phyloP scores from a whole-genome alignment of 2,797 vertebrate species.

The Crocodylus rhombifer region DNA sequence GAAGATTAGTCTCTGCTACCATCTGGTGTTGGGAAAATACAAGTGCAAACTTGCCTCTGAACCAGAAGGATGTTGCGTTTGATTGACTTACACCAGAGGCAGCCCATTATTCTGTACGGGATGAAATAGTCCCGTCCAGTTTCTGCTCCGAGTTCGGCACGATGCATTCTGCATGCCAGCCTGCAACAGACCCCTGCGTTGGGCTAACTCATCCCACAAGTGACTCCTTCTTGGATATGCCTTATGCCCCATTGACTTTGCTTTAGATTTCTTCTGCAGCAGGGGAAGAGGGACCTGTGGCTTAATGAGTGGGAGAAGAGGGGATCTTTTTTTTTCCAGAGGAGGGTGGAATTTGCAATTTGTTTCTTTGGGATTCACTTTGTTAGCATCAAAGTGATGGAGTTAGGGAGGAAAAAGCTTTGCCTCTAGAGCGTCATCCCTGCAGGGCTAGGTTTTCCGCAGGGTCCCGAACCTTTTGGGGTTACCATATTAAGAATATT shows the following conservation, averaged over 20 bases:
- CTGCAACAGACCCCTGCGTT: too few species aligned
- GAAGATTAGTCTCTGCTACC: constrained; percentile 70
- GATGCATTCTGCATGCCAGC: not conserved
- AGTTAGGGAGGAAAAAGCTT: too few species aligned
- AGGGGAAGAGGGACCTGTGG: not conserved
- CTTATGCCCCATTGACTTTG: not conserved
- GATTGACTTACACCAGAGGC: not conserved
- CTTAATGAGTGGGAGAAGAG: not conserved
- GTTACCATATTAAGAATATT: too few species aligned
- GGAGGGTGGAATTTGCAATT: not conserved
- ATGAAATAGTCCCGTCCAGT: not conserved
- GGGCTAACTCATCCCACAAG: not conserved
- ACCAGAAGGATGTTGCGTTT: too few species aligned
- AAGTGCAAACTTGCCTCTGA: not conserved
- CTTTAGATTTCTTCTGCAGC: not conserved
- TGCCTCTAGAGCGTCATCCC: too few species aligned
- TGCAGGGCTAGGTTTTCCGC: too few species aligned
- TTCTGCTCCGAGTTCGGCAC: not conserved
- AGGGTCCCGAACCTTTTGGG: too few species aligned
- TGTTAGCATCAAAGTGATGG: too few species aligned
- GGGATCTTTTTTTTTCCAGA: not conserved
- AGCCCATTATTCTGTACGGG: not conserved
- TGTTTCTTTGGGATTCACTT: not conserved
- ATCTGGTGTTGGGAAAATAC: constrained; percentile 36
- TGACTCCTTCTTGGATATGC: not conserved